phyloP scores from a whole-genome alignment of 1,140 invertebrate species.

The Nasonia longicornis region DNA sequence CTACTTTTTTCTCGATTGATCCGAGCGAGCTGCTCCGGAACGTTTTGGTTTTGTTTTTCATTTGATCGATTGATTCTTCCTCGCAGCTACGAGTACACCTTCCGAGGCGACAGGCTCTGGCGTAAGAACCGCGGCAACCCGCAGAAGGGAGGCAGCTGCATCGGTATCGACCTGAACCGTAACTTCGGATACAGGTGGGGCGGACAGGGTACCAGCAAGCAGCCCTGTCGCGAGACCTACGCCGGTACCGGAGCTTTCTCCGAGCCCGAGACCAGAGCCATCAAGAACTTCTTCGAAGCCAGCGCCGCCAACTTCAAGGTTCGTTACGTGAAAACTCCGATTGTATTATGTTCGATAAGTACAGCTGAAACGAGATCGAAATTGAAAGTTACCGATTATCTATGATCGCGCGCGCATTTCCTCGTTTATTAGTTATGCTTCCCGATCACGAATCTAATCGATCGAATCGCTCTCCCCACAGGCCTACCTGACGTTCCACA shows the following conservation, averaged over 20 bases:
- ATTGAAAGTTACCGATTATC: too few species aligned
- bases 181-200: conserved; percentile 80
- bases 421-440: too few species aligned
- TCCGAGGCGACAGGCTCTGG: conserved; percentile 74
- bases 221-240: conserved; percentile 85
- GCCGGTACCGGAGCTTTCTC: conserved; percentile 84
- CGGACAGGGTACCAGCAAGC: conserved; percentile 78
- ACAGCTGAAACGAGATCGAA: too few species aligned
- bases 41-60: neutral
- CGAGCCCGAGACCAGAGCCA: conserved; percentile 83
- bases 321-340: neutral
- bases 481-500: conserved; percentile 77
- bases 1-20: neutral
- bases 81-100: conserved; percentile 81
- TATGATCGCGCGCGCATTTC: too few species aligned
- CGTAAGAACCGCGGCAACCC: conserved; percentile 77
- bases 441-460: too few species aligned
- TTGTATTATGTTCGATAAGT: too few species aligned
- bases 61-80: neutral
- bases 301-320: conserved; percentile 67
- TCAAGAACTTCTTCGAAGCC: conserved; percentile 71
- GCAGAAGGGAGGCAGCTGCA: conserved; percentile 72
- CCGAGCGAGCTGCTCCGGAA: neutral
- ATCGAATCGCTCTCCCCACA: conserved; percentile 59
- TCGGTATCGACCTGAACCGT: conserved; percentile 78